These are phyloP conservation scores for Scaptomyza montana DNA, from an alignment of 1,140 invertebrate species.

Conservation along the genomic window DNA sequence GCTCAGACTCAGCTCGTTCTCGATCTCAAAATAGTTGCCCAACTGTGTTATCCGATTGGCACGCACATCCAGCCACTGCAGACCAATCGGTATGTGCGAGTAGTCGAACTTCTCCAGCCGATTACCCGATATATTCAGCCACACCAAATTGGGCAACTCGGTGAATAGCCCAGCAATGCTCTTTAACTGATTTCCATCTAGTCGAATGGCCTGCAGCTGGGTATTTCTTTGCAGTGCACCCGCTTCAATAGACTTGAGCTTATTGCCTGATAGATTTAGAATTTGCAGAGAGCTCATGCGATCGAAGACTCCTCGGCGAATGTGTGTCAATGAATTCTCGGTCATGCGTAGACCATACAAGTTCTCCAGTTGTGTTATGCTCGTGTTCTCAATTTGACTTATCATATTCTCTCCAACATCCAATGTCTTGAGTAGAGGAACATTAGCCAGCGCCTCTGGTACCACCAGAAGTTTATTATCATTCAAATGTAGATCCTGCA, in stretches of 20 bases:
- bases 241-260: constrained; percentile 92
- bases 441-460: constrained; percentile 92
- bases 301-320: constrained; percentile 92
- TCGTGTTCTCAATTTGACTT: constrained; percentile 91
- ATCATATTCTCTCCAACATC: constrained; percentile 96
- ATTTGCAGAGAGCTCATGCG: constrained; percentile 93
- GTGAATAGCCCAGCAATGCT: constrained; percentile 93
- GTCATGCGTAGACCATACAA: constrained; percentile 93
- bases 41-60: constrained; percentile 93
- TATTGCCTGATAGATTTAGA: constrained; percentile 94
- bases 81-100: constrained; percentile 93
- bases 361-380: constrained; percentile 90
- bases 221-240: constrained; percentile 93
- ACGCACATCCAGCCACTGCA: constrained; percentile 96
- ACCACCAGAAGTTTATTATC: constrained; percentile 93
- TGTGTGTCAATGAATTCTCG: constrained; percentile 94
- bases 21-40: constrained; percentile 95
- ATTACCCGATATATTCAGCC: constrained; percentile 97
- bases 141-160: constrained; percentile 93
- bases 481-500: constrained; percentile 95
- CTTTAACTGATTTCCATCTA: constrained; percentile 94
- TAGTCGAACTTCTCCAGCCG: constrained; percentile 95
- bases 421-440: constrained; percentile 92
- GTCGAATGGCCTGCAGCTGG: constrained; percentile 92
- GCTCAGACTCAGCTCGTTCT: constrained; percentile 91